Evolutionary conservation across 2,797 vertebrate species (phyloP), one percentile per base, ranked within the genome.

Genomic region (Cacajao melanocephalus): DNA sequence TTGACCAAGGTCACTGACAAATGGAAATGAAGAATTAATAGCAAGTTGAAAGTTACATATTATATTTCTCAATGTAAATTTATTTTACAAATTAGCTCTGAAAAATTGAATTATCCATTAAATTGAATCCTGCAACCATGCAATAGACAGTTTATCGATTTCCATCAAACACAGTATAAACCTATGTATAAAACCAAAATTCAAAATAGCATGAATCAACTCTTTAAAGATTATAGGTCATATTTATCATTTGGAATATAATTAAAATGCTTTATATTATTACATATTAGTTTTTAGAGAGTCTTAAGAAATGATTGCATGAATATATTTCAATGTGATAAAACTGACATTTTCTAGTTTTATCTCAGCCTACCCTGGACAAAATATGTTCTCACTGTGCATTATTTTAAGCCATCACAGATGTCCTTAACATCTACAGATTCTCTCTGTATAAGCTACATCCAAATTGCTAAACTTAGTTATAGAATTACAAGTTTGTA

Each of bases 281-380:
- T 97, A 22, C 3, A 95, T 15, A 67, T 58, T 91, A 80, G 61
- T 86, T 86, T 93, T 36, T 12, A 87, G 30, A 93, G 67, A 92
- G 36, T 75, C 94, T 96, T 83, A 87, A 79, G 79, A 90, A 76
- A 93, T 86, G 84, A 76, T 82, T 93, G n/a, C 78, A 90, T 58
- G 52, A 41, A 24, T 94, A 70, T 90, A 98, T 93, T 97, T 97
- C 97, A 95, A 96, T 96, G 94, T 98, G 96, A 92, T 57, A 92
- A 97, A 96, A 89, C 88, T 97, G 96, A 96, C 97, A 97, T 97
- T 97, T 97, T 97, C 93, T 15, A 26, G 96, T 95, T 98, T 83
- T 52, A 80, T 76, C 91, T 79, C 14, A 55, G 92, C 72, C 88
- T 93, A 96, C n/a, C 1, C 33, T 94, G 97, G 96, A 97, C 86